Base-by-base conservation (phyloP, 2,113 vertebrate genomes). In the Eptesicus fuscus region DNA sequence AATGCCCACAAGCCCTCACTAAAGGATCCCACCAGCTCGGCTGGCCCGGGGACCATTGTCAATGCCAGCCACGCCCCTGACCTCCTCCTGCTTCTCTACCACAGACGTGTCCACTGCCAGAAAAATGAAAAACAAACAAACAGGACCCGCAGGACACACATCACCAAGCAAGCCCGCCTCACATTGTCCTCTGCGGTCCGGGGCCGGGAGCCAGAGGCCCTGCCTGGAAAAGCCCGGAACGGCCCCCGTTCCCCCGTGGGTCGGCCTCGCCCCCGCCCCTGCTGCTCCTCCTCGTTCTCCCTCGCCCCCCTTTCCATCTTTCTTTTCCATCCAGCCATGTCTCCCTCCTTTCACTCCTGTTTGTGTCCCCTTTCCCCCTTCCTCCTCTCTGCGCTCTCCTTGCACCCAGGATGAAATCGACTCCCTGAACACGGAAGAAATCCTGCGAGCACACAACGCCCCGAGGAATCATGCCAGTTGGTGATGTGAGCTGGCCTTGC, bases 51-150 rank as follows among this genome's bases (percentile, higher is more conserved):
- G 83, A 61, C 80, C 90, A 69, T 18, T 93, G 96, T 95, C 87
- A 80, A 35, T 47, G 80, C 51, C 22, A 20, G 59, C 59, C 53
- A 83, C 49, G 0, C 70, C 32, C 37, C 76, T 83, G 65, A 73
- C 84, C 74, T 69, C 84, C 69, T 88, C 73, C 91, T 56, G 8
- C 40, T 90, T 77, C 80, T 67, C 89, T 40, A 82, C 35, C 73
- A 95, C 56, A 94, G 87, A 93, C 12, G 1, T 44, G 42, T 44
- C 89, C 89, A 87, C 69, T 47, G 93, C 91, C 94, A 96, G 83
- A 92, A 84, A 92, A 90, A 86, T 2, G 35, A 85, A 94, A 96
- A 93, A 95, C 93, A 97, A 90, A 97, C 90, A 91, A 92, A 96
- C 84, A 87, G 59, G 91, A 59, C 83, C 63, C 83, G 79, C 70